Conservation (phyloP, 2,888 invertebrate species). For the Parelbella ahira region DNA sequence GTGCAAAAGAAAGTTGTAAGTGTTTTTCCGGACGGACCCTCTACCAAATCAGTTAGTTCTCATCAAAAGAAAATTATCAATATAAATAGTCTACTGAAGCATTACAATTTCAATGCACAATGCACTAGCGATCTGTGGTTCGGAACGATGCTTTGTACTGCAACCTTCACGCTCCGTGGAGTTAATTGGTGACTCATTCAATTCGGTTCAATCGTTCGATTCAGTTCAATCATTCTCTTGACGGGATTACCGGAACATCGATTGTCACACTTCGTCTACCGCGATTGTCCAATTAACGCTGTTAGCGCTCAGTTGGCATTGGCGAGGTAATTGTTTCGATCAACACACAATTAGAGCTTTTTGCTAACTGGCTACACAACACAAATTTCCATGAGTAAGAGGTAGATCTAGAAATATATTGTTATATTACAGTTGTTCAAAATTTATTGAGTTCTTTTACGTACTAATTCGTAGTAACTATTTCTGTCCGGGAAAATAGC, state of each 20-base stretch:
- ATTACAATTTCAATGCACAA: slow-evolving; percentile 6
- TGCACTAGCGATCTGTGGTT: slow-evolving; percentile 12
- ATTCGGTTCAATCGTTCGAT: slow-evolving; percentile 18
- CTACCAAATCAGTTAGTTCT: too few relatives aligned
- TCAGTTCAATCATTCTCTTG: slow-evolving; percentile 20
- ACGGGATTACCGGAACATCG: slow-evolving; percentile 15
- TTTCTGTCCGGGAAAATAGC: too few relatives aligned
- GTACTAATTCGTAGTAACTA: too few relatives aligned
- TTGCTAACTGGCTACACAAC: neutral
- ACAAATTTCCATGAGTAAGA: neutral
- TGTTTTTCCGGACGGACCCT: too few relatives aligned
- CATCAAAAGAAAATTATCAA: neutral
- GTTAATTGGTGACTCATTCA: slow-evolving; percentile 17
- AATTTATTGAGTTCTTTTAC: too few relatives aligned
- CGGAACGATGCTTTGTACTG: slow-evolving; percentile 15
- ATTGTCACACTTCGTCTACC: slow-evolving; percentile 15
- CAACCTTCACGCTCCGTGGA: slow-evolving; percentile 12
- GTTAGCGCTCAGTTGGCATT: slow-evolving; percentile 8
- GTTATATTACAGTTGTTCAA: too few relatives aligned
- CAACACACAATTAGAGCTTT: slow-evolving; percentile 17
- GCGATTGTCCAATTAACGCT: slow-evolving; percentile 21
- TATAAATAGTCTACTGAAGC: slow-evolving; percentile 3
- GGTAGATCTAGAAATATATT: too few relatives aligned
- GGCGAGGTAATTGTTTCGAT: slow-evolving; percentile 6
- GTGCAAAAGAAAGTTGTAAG: too few relatives aligned